Evolutionary conservation across 2,888 invertebrate species (phyloP).

Genomic region (Drosophila ustulata): DNA sequence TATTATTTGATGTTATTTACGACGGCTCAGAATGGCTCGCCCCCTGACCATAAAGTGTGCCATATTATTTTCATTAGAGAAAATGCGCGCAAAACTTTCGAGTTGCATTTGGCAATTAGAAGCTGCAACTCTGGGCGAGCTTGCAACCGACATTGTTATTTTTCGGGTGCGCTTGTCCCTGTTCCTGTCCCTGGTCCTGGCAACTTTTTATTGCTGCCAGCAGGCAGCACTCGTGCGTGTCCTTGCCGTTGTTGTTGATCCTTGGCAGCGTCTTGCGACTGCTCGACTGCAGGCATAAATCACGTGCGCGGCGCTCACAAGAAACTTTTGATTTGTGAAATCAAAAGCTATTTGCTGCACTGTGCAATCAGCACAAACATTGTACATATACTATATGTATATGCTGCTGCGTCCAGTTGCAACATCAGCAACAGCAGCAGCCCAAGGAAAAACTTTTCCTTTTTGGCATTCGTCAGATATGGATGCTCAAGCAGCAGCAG

Average conservation of each 20-base stretch:
- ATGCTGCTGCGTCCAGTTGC: slow-evolving; percentile 36
- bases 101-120: slow-evolving; percentile 60
- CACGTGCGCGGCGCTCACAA: slow-evolving; percentile 80
- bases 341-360: slow-evolving; percentile 80
- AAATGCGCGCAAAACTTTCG: slow-evolving; percentile 26
- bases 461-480: slow-evolving; percentile 81
- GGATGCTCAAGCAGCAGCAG: slow-evolving; percentile 57
- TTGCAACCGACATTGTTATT: not conserved
- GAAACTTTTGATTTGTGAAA: slow-evolving; percentile 84
- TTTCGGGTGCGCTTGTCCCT: not conserved
- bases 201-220: slow-evolving; percentile 5
- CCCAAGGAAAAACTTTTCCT: slow-evolving; percentile 70
- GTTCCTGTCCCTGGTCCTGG: not conserved
- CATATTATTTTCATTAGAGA: slow-evolving; percentile 57
- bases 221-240: slow-evolving; percentile 57
- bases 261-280: slow-evolving; percentile 37
- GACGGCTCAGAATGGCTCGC: slow-evolving; percentile 57
- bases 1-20: slow-evolving; percentile 73
- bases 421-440: slow-evolving; percentile 31
- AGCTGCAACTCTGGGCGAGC: slow-evolving; percentile 1
- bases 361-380: slow-evolving; percentile 81
- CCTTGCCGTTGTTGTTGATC: slow-evolving; percentile 47
- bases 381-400: slow-evolving; percentile 57
- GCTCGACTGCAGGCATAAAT: slow-evolving; percentile 81
- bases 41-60: slow-evolving; percentile 41